phyloP scores from a whole-genome alignment of 2,888 invertebrate species.

The Sminthurinus aureus region DNA sequence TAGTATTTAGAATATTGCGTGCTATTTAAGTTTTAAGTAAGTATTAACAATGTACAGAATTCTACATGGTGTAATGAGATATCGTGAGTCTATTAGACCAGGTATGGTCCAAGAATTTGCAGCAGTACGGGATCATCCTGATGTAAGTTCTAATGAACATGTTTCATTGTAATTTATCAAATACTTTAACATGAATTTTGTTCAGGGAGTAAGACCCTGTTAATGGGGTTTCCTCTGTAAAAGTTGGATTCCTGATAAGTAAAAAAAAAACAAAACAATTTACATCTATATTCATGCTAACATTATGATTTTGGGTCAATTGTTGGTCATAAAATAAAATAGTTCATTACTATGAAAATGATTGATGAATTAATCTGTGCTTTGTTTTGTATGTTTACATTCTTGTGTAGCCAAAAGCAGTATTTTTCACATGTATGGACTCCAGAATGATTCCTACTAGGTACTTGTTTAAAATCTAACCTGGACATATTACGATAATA shows the following conservation, averaged over 20 bases:
- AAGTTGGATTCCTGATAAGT: no score
- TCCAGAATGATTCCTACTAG: constrained; percentile 95
- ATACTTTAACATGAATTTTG: constrained; percentile 2
- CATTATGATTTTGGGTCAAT: no score
- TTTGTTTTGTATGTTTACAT: constrained; percentile 35
- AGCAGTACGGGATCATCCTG: constrained; percentile 86
- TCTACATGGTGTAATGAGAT: constrained; percentile 87
- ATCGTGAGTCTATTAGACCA: constrained; percentile 79
- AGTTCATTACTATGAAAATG: no score
- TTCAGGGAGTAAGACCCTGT: no score
- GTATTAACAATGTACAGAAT: constrained; percentile 78
- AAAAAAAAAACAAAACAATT: no score
- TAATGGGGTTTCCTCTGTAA: not conserved
- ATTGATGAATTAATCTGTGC: no score
- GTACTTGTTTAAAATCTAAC: no score
- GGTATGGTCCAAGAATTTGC: constrained; percentile 93
- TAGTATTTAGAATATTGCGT: not conserved
- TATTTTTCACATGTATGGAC: constrained; percentile 98
- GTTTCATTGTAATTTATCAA: constrained; percentile 17
- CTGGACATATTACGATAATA: no score
- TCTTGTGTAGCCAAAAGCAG: constrained; percentile 86
- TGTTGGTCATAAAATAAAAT: no score
- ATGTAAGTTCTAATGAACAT: constrained; percentile 66
- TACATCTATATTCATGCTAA: no score
- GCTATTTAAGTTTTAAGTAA: not conserved